phyloP scores from a whole-genome alignment of 1,140 invertebrate genomes.

The Spodoptera frugiperda region DNA sequence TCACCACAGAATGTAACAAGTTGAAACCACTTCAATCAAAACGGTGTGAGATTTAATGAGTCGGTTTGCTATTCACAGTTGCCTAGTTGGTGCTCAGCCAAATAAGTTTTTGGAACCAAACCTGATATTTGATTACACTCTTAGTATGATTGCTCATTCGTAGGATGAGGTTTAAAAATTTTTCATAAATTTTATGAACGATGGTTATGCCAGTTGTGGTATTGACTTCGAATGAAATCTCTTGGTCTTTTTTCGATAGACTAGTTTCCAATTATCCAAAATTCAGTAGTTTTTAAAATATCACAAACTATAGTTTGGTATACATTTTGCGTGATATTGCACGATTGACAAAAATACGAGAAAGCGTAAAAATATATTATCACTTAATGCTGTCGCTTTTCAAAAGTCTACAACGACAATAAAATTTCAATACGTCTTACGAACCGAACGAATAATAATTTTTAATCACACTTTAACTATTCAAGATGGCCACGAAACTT shows the following conservation, averaged over 20 bases:
- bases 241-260: neutral
- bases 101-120: constrained; percentile 43
- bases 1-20: constrained; percentile 21
- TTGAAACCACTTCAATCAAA: constrained; percentile 26
- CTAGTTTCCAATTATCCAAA: too few relatives aligned
- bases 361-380: too few relatives aligned
- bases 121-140: constrained; percentile 34
- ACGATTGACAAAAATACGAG: too few relatives aligned
- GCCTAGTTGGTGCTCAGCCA: constrained; percentile 27
- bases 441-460: neutral
- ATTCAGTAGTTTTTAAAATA: too few relatives aligned
- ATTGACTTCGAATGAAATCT: neutral
- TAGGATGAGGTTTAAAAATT: neutral
- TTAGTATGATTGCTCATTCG: constrained; percentile 27
- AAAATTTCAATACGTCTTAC: neutral
- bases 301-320: too few relatives aligned
- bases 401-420: neutral
- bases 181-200: neutral
- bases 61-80: constrained; percentile 12
- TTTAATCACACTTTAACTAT: constrained; percentile 15
- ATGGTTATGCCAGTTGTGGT: neutral
- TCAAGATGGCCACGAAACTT: constrained; percentile 20
- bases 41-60: constrained; percentile 29
- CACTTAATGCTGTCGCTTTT: too few relatives aligned
- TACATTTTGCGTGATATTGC: too few relatives aligned